phyloP scores from a whole-genome alignment of 2,888 invertebrate genomes.

The Acanthosepion lycidas region DNA sequence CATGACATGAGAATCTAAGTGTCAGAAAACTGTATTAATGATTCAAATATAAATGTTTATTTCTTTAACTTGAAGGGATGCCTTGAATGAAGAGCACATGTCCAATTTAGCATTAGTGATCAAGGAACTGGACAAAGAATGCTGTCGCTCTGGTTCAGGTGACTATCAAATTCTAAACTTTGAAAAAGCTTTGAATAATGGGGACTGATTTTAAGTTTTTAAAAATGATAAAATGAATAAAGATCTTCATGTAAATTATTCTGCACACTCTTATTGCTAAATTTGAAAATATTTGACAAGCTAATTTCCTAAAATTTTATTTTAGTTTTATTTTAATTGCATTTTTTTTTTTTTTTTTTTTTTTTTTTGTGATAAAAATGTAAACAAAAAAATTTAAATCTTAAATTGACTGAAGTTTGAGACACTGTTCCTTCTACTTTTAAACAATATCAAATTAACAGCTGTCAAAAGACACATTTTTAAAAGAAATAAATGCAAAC shows the following conservation, averaged over 20 bases:
- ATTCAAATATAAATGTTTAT: background rate
- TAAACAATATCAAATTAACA: background rate
- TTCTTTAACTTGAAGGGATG: constrained; percentile 78
- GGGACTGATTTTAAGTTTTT: too few relatives aligned
- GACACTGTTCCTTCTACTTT: background rate
- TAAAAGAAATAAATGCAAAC: background rate
- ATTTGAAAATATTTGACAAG: background rate
- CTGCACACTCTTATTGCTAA: background rate
- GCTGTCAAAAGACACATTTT: background rate
- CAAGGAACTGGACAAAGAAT: constrained; percentile 90
- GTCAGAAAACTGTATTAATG: background rate
- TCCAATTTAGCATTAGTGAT: constrained; percentile 87
- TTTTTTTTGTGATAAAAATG: background rate
- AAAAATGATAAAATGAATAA: too few relatives aligned
- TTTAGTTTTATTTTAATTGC: background rate
- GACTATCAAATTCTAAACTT: constrained; percentile 53
- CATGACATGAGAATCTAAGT: too few relatives aligned
- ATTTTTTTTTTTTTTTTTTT: background rate
- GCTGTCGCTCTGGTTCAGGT: constrained; percentile 81
- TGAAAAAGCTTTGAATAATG: background rate
- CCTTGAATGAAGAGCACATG: constrained; percentile 90
- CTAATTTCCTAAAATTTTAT: background rate
- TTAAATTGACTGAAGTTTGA: background rate
- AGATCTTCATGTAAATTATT: too few relatives aligned
- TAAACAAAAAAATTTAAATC: background rate